phyloP scores from a whole-genome alignment of 2,797 vertebrate species.

The Pangasius sanitwongsei region DNA sequence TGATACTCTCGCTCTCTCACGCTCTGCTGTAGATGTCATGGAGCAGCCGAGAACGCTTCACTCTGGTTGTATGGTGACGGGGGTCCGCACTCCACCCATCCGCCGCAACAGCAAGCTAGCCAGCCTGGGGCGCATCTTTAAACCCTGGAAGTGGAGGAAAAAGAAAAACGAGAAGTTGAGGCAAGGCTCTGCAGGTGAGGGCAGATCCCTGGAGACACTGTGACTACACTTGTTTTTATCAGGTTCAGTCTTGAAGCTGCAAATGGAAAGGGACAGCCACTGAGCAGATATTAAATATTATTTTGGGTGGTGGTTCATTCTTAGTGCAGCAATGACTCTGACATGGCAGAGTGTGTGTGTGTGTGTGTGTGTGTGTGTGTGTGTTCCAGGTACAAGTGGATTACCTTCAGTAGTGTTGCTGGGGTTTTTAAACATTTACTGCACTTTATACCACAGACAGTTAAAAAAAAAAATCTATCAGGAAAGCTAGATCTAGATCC shows the following conservation, averaged over 20 bases:
- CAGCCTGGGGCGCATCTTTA: conserved; percentile 94
- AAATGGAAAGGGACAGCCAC: not conserved
- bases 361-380: conserved; percentile 13
- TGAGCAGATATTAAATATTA: not conserved
- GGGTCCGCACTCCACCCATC: conserved; percentile 89
- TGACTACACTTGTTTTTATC: not conserved
- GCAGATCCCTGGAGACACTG: not conserved
- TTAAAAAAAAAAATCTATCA: not conserved
- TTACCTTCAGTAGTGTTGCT: no score
- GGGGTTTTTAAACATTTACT: not conserved
- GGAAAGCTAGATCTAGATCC: not conserved
- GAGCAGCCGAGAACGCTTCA: conserved; percentile 86
- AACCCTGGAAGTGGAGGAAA: conserved; percentile 99
- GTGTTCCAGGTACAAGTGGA: not conserved
- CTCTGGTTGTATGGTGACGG: conserved; percentile 87
- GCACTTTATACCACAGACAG: not conserved
- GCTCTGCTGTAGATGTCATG: conserved; percentile 82
- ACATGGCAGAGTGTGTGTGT: not conserved
- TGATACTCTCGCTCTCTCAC: conserved; percentile 18
- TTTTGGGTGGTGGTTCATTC: not conserved
- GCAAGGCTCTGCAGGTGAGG: conserved; percentile 83
- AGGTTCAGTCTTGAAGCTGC: not conserved
- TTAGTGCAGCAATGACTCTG: not conserved
- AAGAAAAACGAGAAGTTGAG: conserved; percentile 96
- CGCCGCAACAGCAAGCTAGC: conserved; percentile 94